Percentiles rank a stretch among this genome's conserved stretches.
phyloP scores from a whole-genome alignment of 37 sponge, comb jelly and placozoan species.

The Amphimedon queenslandica region DNA sequence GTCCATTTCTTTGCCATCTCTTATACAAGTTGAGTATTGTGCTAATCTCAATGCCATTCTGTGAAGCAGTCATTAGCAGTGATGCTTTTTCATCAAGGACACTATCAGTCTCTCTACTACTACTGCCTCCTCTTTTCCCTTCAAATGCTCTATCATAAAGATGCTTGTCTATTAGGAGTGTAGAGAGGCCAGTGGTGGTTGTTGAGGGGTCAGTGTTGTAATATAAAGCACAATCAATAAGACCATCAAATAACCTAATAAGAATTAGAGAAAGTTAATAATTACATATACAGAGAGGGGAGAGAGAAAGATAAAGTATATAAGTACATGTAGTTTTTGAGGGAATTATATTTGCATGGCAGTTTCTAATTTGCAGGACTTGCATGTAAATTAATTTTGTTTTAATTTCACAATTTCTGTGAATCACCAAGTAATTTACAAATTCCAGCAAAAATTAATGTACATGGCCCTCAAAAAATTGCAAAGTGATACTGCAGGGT shows the following conservation, averaged over 20 bases:
- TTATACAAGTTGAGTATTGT: constrained; percentile 40
- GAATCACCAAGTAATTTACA: too few relatives aligned
- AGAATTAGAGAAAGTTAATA: not conserved
- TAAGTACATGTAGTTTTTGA: too few relatives aligned
- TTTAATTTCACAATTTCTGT: too few relatives aligned
- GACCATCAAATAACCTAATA: constrained; percentile 46
- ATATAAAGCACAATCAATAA: constrained; percentile 79
- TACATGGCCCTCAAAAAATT: too few relatives aligned
- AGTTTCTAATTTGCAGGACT: too few relatives aligned
- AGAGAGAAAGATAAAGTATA: too few relatives aligned
- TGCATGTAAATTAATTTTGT: too few relatives aligned
- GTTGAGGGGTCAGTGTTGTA: constrained; percentile 32
- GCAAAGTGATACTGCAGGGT: too few relatives aligned
- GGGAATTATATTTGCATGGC: too few relatives aligned
- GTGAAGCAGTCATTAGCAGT: constrained; percentile 12
- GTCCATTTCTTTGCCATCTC: constrained; percentile 26
- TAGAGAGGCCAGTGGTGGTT: constrained; percentile 16
- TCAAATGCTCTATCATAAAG: not conserved
- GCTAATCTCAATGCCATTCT: constrained; percentile 43
- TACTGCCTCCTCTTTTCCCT: not conserved
- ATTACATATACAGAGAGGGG: not conserved
- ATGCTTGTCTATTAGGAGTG: constrained; percentile 54
- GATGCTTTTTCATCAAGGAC: constrained; percentile 1
- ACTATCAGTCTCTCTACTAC: not conserved
- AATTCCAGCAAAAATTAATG: too few relatives aligned